A percentile compares a stretch with the other conserved stretches of the same genome.
Conservation (phyloP, 2,797 vertebrate species). For the Amblyraja radiata region DNA sequence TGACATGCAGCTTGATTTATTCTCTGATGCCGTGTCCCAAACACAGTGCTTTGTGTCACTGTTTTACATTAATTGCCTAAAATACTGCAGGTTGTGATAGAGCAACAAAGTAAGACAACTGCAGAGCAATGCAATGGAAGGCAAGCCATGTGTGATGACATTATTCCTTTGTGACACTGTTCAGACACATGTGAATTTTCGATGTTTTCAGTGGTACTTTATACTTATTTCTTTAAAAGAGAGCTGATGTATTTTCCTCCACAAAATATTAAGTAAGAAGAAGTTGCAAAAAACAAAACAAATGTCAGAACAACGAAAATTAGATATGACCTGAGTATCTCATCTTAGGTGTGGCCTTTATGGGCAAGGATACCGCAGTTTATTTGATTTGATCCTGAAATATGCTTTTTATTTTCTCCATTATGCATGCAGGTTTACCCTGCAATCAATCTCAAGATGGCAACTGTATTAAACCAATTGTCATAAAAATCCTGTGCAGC, state of each 20-base stretch:
- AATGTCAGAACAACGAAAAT: background rate
- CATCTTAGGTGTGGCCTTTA: conserved; percentile 18
- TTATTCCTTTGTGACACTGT: conserved; percentile 13
- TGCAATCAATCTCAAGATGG: conserved; percentile 23
- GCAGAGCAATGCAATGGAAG: background rate
- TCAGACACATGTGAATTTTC: background rate
- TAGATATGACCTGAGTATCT: background rate
- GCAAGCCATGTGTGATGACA: background rate
- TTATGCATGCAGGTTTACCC: conserved; percentile 15
- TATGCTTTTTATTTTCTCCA: background rate
- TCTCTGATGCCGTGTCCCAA: background rate
- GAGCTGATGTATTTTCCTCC: background rate
- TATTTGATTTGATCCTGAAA: conserved; percentile 19
- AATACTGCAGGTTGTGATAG: background rate
- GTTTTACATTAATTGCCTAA: background rate
- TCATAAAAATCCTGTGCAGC: conserved; percentile 30
- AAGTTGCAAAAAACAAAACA: background rate
- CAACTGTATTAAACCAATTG: conserved; percentile 35
- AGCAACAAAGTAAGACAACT: background rate
- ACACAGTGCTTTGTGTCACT: background rate
- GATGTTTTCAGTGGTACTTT: background rate
- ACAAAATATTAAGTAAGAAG: background rate
- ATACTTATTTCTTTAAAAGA: conserved; percentile 3
- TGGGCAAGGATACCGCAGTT: background rate
- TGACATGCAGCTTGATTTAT: conserved; percentile 28